Base-by-base conservation (phyloP, 2,888 invertebrate species). In the Stenchaetothrips biformis region DNA sequence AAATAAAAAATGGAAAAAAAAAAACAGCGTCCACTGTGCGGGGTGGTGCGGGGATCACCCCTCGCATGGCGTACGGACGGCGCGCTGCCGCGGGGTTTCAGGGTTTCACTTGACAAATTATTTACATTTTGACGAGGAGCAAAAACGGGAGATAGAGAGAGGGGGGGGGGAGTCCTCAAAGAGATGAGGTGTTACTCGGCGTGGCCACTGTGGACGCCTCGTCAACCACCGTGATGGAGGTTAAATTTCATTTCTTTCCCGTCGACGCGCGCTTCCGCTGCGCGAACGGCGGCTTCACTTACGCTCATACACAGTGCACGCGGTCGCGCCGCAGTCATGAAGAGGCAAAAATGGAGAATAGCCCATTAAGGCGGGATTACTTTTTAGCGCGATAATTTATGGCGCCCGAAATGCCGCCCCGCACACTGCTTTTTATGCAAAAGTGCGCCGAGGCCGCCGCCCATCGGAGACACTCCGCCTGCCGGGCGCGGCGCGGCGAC, bases 341-440 rank as follows among this genome's bases (percentile, higher is more conserved):
- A 74, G 67, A 21, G 25, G 67, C 67, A 74, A 74, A 74, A 74
- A 74, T 74, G 67, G 7, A 74, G 67, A 74, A 74, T 74, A 74
- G 67, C 21, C 67, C 67, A 74, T 74, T 74, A 74, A 74, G 67
- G 67, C 67, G 11, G 67, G 67, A 74, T 74, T 74, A 74, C 67
- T 74, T 74, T 37, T 74, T 74, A 74, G 67, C 67, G 67, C 53
- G 67, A 21, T 74, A 25, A 74, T 74, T 74, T 74, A 74, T 74
- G 67, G 21, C 67, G 8, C 37, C 37, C 37, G 4, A 37, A 37
- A 37, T 37, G 37, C 37, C 37, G n/a, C n/a, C 37, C 37, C 37
- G 37, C 1, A 37, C 37, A 37, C 37, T 37, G 37, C 37, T 37
- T 37, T 37, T 37, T 37, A 37, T 37, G 37, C 37, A 37, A 37